Base-by-base conservation (phyloP, 2,797 vertebrate genomes). In the Gadopsis marmoratus region DNA sequence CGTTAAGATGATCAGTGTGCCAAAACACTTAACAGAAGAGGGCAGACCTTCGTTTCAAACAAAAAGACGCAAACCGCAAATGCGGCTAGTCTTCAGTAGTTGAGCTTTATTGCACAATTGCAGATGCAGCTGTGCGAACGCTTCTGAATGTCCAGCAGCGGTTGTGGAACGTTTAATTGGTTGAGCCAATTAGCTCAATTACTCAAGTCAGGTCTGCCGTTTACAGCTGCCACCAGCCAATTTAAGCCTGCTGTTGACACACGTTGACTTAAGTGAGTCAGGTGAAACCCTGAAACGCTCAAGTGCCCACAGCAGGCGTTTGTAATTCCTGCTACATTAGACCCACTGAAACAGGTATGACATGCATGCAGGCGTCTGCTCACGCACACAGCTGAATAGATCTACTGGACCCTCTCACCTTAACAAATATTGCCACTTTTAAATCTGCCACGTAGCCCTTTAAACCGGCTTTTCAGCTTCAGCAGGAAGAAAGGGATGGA, bases 101-200 rank as follows among this genome's bases (percentile, higher is more conserved):
- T 33, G 31, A 56, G 21, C 59, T 59, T 59, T 48, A 65, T 71
- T 74, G 67, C 43, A 78, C 56, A 61, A n/a, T 60, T 79, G 16
- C 17, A 59, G 39, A 51, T 65, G 45, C 60, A 75, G 37, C 41
- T 17, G 4, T 58, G 21, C 60, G 16, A 26, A 39, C 21, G 41
- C 35, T 67, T 39, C 14, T 16, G 1, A 64, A 51, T 55, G 12
- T 50, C 10, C 65, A 64, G 19, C 17, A 67, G 13, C 13, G 59
- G 54, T 23, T 54, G 29, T 26, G 14, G 7, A 51, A 48, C 45
- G 14, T 43, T 56, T 61, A 31, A 47, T 35, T 39, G 7, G 19
- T 45, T 35, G 43, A 74, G 23, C 17, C n/a, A 33, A 55, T 75
- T 62, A 77, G 10, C 50, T 74, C 35, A 74, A 48, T 23, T 54